A percentile compares a stretch with the other conserved stretches of the same genome.
Conservation (phyloP, 2,113 vertebrate genomes). For the Dissostichus mawsoni region DNA sequence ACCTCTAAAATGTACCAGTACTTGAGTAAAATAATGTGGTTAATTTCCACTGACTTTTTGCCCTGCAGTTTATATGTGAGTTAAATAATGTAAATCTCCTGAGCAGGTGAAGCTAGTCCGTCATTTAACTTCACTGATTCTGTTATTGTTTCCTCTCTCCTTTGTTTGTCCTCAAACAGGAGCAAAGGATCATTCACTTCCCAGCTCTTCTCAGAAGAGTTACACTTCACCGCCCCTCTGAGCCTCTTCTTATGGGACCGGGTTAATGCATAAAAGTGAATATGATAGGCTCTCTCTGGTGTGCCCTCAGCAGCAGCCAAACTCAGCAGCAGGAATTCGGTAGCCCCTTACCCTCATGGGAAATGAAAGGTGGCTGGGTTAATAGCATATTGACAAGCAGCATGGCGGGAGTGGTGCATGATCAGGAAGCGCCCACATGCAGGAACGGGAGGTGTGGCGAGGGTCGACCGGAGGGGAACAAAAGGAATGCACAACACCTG, state of each 20-base stretch:
- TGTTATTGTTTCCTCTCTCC: slow-evolving; percentile 44
- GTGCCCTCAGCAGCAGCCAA: slow-evolving; percentile 26
- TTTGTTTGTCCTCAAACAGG: slow-evolving; percentile 53
- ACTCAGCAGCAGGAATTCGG: slow-evolving; percentile 26
- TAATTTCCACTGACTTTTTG: not conserved
- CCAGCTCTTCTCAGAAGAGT: slow-evolving; percentile 30
- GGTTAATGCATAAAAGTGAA: slow-evolving; percentile 35
- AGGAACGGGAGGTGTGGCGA: slow-evolving; percentile 42
- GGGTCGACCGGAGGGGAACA: slow-evolving; percentile 28
- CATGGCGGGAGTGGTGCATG: slow-evolving; percentile 49
- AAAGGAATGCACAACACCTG: slow-evolving; percentile 56
- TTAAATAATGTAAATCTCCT: not conserved
- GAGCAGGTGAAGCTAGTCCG: slow-evolving; percentile 18
- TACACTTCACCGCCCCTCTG: slow-evolving; percentile 38
- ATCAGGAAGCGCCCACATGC: slow-evolving; percentile 64
- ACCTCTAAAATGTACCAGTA: too few relatives aligned
- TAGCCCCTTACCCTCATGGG: slow-evolving; percentile 61
- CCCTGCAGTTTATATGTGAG: not conserved
- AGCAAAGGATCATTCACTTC: slow-evolving; percentile 40
- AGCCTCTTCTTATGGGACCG: slow-evolving; percentile 38
- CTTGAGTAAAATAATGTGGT: too few relatives aligned
- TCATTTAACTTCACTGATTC: slow-evolving; percentile 20
- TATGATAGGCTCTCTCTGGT: slow-evolving; percentile 37
- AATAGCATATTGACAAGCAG: slow-evolving; percentile 62
- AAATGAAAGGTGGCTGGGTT: slow-evolving; percentile 62